phyloP scores from a whole-genome alignment of 2,888 invertebrate genomes.

The Hirtodrosophila alboralis region DNA sequence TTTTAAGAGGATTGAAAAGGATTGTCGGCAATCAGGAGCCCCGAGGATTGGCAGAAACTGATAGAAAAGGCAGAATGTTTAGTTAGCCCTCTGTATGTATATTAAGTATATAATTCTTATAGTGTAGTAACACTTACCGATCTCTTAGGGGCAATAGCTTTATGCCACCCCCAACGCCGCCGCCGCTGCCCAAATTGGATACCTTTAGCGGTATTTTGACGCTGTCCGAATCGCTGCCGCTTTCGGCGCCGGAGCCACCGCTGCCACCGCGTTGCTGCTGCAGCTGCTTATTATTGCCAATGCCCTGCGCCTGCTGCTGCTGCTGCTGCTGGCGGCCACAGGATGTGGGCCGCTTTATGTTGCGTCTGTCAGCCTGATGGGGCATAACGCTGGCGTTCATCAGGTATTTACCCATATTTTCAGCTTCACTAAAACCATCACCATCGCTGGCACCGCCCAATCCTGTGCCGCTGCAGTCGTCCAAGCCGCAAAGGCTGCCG shows the following conservation, averaged over 20 bases:
- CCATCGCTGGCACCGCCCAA: constrained; percentile 82
- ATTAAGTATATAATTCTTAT: too few relatives aligned
- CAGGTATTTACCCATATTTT: constrained; percentile 84
- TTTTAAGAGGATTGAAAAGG: too few relatives aligned
- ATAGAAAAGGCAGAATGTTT: too few relatives aligned
- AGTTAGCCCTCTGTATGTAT: too few relatives aligned
- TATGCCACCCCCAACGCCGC: constrained; percentile 54
- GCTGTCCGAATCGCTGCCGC: constrained; percentile 91
- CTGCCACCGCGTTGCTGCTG: constrained; percentile 59
- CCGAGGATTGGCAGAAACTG: too few relatives aligned
- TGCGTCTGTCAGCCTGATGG: constrained; percentile 77
- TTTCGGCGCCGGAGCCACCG: constrained; percentile 80
- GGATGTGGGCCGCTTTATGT: constrained; percentile 82
- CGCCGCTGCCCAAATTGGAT: constrained; percentile 80
- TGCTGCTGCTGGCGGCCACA: constrained; percentile 76
- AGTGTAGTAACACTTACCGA: constrained; percentile 85
- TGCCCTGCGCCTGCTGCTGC: constrained; percentile 48
- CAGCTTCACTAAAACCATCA: constrained; percentile 84
- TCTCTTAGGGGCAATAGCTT: constrained; percentile 85
- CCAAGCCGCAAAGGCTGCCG: constrained; percentile 62
- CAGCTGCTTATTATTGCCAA: constrained; percentile 61
- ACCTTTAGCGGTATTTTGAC: constrained; percentile 88
- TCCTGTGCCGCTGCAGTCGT: constrained; percentile 81
- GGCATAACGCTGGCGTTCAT: constrained; percentile 73
- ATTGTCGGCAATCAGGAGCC: too few relatives aligned